These are phyloP conservation scores for Acrocephalus kingi DNA, from an alignment of 2,113 vertebrate species.

Conservation along the genomic window DNA sequence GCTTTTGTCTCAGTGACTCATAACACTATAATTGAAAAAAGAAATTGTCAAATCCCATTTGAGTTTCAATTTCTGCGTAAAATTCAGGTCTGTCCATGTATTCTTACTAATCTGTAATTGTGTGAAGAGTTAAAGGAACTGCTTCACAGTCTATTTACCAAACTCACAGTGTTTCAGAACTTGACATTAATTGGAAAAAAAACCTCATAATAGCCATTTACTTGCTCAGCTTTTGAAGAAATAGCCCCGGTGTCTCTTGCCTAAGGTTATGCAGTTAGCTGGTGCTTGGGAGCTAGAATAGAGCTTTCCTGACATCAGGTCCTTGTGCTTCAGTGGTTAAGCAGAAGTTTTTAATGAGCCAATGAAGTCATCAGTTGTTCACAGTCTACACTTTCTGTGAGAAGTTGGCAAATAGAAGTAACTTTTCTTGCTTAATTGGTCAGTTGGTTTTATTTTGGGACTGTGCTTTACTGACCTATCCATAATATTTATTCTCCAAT, in stretches of 20 bases:
- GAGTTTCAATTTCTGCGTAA: not conserved
- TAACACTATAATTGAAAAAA: not conserved
- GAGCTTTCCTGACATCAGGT: not conserved
- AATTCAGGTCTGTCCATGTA: not conserved
- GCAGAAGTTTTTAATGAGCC: slow-evolving; percentile 58
- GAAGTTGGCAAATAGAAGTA: slow-evolving; percentile 40
- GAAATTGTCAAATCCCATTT: not conserved
- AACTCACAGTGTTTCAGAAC: not conserved
- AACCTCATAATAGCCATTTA: not conserved
- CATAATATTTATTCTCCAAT: slow-evolving; percentile 16
- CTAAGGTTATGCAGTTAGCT: not conserved
- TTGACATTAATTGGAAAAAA: not conserved
- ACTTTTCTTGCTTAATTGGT: slow-evolving; percentile 59
- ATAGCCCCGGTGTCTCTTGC: not conserved
- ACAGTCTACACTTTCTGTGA: slow-evolving; percentile 28
- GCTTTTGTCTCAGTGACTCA: not conserved
- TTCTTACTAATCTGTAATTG: not conserved
- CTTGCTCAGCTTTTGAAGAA: not conserved
- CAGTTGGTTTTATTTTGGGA: slow-evolving; percentile 1
- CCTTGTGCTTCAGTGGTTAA: slow-evolving; percentile 38
- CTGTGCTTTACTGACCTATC: not conserved
- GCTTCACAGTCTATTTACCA: not conserved
- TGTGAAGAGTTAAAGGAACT: not conserved
- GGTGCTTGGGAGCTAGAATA: not conserved
- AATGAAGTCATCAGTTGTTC: slow-evolving; percentile 59